Base-by-base conservation (phyloP, 1,140 invertebrate genomes). In the Riptortus pedestris region DNA sequence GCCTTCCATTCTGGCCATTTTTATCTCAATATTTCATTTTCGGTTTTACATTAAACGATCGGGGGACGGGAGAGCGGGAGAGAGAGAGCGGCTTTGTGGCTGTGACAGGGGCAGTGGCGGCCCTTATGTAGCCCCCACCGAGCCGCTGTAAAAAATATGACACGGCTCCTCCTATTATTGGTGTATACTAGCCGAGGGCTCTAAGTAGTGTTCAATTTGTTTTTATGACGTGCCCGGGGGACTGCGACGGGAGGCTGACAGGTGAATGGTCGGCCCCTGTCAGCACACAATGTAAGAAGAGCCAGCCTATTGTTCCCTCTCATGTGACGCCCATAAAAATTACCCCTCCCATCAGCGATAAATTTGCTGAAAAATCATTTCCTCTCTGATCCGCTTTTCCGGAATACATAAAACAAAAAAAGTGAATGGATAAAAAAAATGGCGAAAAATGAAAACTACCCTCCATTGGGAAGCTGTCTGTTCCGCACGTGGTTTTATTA, bases 1-100 rank as follows among this genome's bases (percentile, higher is more conserved):
- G 63, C 66, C 48, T 67, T 67, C 66, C 63, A 65, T 65, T 67
- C 66, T 67, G 57, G 59, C 51, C 59, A 67, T 67, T 67, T 67
- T 67, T 67, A 67, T 67, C 66, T 67, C 66, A 67, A 67, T 67
- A 67, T 67, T 67, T 67, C 66, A 67, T 67, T 67, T 67, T 64
- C 28, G 45, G 62, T 60, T 64, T 67, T 67, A 67, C 66, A 67
- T 67, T 67, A 64, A 64, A 33, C 38, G 29, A 31, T 45, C 55
- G 2, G 5, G n/a, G 33, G 62, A 22, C 26, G 14, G 64, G 58
- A 43, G 24, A 22, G 43, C 11, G 51, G 64, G 59, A 33, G 59
- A 45, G 33, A 1, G 45, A 26, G 57, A 16, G 52, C 27, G 29
- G 24, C 65, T 58, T 63, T 63, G 65, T 66, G 65, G 18, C 31